Percentiles rank a stretch among this genome's conserved stretches.
phyloP scores from a whole-genome alignment of 2,797 vertebrate genomes.

The Holocentrus rufus region DNA sequence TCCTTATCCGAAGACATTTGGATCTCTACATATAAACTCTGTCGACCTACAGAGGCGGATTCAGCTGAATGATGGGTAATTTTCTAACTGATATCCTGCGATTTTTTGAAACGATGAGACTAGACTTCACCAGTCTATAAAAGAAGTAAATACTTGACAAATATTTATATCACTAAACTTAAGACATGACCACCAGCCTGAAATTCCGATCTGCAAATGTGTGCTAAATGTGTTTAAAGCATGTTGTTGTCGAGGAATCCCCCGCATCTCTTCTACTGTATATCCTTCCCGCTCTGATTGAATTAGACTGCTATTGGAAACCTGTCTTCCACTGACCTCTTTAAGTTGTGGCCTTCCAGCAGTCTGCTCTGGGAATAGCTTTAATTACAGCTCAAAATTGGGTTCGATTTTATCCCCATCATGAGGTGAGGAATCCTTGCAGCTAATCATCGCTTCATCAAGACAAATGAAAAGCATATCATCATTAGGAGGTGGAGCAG shows the following conservation, averaged over 20 bases:
- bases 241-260: constrained; percentile 18
- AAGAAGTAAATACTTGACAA: too few species aligned
- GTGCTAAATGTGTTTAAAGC: constrained; percentile 5
- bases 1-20: constrained; percentile 18
- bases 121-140: not conserved
- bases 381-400: constrained; percentile 77
- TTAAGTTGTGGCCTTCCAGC: constrained; percentile 68
- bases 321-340: constrained; percentile 66
- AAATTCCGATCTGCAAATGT: too few species aligned
- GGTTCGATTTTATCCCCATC: constrained; percentile 71
- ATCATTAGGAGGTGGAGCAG: constrained; percentile 12
- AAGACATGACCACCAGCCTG: too few species aligned
- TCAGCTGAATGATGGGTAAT: constrained; percentile 14
- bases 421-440: constrained; percentile 60
- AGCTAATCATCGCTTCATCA: constrained; percentile 65
- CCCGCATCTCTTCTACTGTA: constrained; percentile 15
- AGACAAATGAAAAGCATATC: constrained; percentile 59
- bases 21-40: constrained; percentile 15
- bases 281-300: constrained; percentile 53
- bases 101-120: not conserved
- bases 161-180: too few species aligned
- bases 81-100: constrained; percentile 18
- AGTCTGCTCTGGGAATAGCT: constrained; percentile 59
- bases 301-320: constrained; percentile 70
- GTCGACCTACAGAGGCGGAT: not conserved